phyloP scores from a whole-genome alignment of 2,797 vertebrate species.

The Chelon auratus region DNA sequence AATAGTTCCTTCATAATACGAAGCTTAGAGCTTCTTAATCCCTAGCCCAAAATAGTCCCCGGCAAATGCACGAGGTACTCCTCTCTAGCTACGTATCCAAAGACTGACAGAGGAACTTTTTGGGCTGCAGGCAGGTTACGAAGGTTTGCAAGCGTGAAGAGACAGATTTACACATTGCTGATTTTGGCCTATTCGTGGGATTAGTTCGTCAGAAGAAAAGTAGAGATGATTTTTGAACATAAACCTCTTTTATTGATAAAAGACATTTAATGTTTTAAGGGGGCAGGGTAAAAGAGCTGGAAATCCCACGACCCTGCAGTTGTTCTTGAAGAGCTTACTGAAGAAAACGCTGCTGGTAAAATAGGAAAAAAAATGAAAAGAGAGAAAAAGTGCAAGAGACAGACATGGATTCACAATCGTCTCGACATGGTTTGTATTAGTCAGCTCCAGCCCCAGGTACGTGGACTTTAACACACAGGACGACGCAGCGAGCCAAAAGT shows the following conservation, averaged over 20 bases:
- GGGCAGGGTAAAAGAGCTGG: background rate
- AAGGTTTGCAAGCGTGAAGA: no score
- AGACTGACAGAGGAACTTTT: no score
- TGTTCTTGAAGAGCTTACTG: background rate
- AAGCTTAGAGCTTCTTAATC: background rate
- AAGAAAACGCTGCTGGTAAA: background rate
- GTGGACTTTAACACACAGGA: background rate
- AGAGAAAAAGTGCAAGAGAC: background rate
- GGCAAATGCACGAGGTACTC: background rate
- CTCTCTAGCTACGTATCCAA: background rate
- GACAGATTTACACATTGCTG: background rate
- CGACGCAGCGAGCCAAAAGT: background rate
- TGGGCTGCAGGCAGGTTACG: no score
- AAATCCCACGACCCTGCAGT: background rate
- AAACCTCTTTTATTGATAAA: background rate
- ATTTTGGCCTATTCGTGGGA: background rate
- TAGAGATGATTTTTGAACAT: background rate
- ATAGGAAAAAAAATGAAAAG: background rate
- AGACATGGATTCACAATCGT: slow-evolving; percentile 11
- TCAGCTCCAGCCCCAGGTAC: slow-evolving; percentile 4
- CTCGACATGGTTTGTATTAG: background rate
- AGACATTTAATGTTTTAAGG: background rate
- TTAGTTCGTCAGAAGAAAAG: background rate
- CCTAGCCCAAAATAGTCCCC: background rate
- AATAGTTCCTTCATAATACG: no score